Conservation (phyloP, 2,797 vertebrate genomes). For the Paedocypris micromegethes region DNA sequence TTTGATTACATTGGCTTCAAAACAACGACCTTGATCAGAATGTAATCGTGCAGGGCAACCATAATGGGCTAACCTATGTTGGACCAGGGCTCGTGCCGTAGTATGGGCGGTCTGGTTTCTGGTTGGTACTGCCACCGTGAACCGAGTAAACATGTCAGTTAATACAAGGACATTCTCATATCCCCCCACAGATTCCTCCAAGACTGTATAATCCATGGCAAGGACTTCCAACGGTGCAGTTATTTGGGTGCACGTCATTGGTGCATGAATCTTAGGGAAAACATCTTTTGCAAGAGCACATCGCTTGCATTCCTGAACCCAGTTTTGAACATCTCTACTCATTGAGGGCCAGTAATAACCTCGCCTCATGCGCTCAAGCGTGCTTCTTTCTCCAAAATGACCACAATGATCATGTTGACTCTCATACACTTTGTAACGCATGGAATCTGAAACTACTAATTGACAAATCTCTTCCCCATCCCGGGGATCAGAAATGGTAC, state of each 20-base stretch:
- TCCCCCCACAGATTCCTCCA: slow-evolving; percentile 14
- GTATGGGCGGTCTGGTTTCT: slow-evolving; percentile 32
- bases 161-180: slow-evolving; percentile 34
- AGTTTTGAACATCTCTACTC: slow-evolving; percentile 21
- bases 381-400: slow-evolving; percentile 34
- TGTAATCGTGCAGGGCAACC: slow-evolving; percentile 23
- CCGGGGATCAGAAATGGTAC: background rate
- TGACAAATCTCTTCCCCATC: background rate
- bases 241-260: slow-evolving; percentile 29
- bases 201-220: slow-evolving; percentile 27
- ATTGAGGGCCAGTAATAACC: slow-evolving; percentile 38
- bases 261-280: slow-evolving; percentile 14
- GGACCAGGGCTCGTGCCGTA: slow-evolving; percentile 1
- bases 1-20: slow-evolving; percentile 30
- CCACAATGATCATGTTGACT: slow-evolving; percentile 11
- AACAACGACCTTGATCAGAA: slow-evolving; percentile 26
- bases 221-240: slow-evolving; percentile 21
- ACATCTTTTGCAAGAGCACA: slow-evolving; percentile 38
- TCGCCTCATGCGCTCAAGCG: background rate
- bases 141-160: slow-evolving; percentile 32
- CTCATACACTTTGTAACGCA: background rate
- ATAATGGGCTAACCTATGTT: slow-evolving; percentile 41
- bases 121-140: slow-evolving; percentile 20
- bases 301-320: slow-evolving; percentile 33
- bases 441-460: background rate